phyloP scores from a whole-genome alignment of 2,888 invertebrate species.

The Chymomyza procnemis region DNA sequence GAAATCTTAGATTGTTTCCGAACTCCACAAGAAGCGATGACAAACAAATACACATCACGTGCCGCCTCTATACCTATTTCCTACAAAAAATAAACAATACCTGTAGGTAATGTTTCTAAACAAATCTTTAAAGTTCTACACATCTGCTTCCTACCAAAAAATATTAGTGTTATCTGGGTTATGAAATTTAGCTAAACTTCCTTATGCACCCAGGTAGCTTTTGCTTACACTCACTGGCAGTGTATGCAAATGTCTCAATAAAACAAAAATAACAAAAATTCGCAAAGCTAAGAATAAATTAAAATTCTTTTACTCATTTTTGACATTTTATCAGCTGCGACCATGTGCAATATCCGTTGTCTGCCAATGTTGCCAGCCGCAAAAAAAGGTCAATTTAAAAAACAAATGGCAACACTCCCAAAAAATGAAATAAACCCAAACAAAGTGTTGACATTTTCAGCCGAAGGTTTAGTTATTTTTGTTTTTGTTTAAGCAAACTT shows the following conservation, averaged over 20 bases:
- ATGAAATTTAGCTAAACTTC: too few species aligned
- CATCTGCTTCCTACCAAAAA: too few species aligned
- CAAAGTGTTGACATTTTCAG: not conserved
- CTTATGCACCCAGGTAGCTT: too few species aligned
- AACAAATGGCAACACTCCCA: not conserved
- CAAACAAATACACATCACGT: too few species aligned
- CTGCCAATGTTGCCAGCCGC: not conserved
- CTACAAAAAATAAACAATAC: too few species aligned
- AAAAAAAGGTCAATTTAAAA: not conserved
- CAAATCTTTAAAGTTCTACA: too few species aligned
- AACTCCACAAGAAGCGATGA: too few species aligned
- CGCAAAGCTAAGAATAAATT: not conserved
- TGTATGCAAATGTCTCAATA: not conserved
- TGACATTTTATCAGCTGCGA: not conserved
- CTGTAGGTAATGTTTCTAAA: too few species aligned
- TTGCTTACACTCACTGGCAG: too few species aligned
- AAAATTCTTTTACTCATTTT: not conserved
- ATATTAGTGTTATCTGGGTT: too few species aligned
- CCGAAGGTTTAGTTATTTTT: not conserved
- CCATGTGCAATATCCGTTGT: not conserved
- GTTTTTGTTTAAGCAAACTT: slow-evolving; percentile 1
- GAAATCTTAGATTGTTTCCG: too few species aligned
- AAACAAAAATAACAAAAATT: not conserved
- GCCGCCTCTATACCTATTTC: too few species aligned
- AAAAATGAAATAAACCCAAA: not conserved